phyloP scores from a whole-genome alignment of 2,888 invertebrate genomes.

The Vandiemenella viatica region DNA sequence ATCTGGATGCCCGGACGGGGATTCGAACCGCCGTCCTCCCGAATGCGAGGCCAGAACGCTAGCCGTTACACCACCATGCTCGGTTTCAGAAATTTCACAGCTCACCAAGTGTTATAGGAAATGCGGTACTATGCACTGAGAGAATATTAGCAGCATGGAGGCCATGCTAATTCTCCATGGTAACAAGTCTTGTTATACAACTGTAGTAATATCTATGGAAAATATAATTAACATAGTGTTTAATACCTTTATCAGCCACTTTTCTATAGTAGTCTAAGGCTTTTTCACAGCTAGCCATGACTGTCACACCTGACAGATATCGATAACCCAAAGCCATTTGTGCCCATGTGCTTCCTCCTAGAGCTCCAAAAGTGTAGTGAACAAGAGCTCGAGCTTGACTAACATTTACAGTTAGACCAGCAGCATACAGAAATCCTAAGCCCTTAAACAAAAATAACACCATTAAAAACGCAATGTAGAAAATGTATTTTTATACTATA shows the following conservation, averaged over 20 bases:
- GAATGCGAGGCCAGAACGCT: no score
- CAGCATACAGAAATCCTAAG: conserved; percentile 72
- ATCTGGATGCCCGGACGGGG: no score
- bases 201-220: conserved; percentile 30
- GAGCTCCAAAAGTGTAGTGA: conserved; percentile 81
- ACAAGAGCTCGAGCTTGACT: conserved; percentile 78
- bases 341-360: conserved; percentile 82
- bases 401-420: conserved; percentile 73
- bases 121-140: no score
- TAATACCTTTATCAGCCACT: conserved; percentile 70
- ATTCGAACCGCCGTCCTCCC: no score
- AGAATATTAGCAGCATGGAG: no score
- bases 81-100: no score
- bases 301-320: conserved; percentile 81
- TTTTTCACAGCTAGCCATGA: conserved; percentile 76
- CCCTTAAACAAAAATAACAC: conserved; percentile 38
- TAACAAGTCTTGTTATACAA: conserved; percentile 75
- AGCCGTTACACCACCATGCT: no score
- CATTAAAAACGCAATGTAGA: conserved; percentile 8
- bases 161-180: no score
- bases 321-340: conserved; percentile 96
- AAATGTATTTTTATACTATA: background rate
- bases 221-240: background rate
- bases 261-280: conserved; percentile 81
- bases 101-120: no score